phyloP scores from a whole-genome alignment of 2,113 vertebrate genomes.

The Cardinalis cardinalis region DNA sequence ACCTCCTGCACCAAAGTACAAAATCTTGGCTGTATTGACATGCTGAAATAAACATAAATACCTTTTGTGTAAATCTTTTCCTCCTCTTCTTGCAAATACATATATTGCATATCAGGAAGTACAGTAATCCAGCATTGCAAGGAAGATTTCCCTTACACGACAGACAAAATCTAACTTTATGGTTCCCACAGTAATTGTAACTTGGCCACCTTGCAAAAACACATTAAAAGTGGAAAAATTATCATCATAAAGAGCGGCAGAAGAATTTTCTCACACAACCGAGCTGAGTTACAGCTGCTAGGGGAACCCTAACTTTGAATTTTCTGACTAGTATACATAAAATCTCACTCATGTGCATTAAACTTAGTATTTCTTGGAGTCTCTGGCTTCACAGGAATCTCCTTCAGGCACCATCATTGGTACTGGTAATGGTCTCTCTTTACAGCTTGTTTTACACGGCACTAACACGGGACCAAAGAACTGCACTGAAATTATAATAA shows the following conservation, averaged over 20 bases:
- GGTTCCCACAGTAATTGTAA: conserved; percentile 60
- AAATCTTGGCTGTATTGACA: neutral
- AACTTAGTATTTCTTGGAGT: neutral
- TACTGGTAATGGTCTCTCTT: conserved; percentile 3
- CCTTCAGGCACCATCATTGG: neutral
- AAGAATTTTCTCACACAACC: conserved; percentile 4
- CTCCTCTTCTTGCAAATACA: neutral
- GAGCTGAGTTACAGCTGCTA: conserved; percentile 32
- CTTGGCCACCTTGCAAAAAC: conserved; percentile 52
- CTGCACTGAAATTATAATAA: neutral
- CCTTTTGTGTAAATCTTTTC: neutral
- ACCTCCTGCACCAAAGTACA: neutral
- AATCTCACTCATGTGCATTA: neutral
- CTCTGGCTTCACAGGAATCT: neutral
- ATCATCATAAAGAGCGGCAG: conserved; percentile 47
- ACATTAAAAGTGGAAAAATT: conserved; percentile 38
- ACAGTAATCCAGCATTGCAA: conserved; percentile 33
- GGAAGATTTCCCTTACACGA: conserved; percentile 16
- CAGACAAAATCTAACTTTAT: conserved; percentile 56
- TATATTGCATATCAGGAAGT: conserved; percentile 10
- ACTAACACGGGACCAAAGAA: neutral
- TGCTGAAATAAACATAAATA: neutral
- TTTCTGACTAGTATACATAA: neutral
- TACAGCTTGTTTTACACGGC: neutral
- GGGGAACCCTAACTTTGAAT: conserved; percentile 54